Evolutionary conservation across 2,113 vertebrate species (phyloP).

Genomic region (Dermatemys mawii): DNA sequence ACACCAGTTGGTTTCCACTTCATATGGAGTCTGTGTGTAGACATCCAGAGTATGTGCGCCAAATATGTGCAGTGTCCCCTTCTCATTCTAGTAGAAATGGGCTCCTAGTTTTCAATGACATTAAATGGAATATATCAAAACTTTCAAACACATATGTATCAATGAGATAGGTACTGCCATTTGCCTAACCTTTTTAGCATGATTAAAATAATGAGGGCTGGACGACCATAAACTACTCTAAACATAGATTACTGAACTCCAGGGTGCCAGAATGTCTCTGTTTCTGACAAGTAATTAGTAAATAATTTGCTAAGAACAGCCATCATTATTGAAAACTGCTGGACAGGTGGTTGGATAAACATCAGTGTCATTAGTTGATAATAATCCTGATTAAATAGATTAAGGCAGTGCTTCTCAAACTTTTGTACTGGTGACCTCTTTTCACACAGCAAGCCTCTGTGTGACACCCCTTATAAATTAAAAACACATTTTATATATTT

Average conservation of each 20-base stretch:
- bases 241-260: constrained; percentile 49
- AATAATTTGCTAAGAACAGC: constrained; percentile 73
- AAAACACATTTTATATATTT: too few species aligned
- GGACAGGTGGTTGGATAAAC: constrained; percentile 53
- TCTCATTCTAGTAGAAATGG: not conserved
- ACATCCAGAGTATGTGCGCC: not conserved
- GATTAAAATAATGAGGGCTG: not conserved
- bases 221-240: constrained; percentile 2
- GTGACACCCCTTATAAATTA: too few species aligned
- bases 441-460: too few species aligned
- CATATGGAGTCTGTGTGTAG: not conserved
- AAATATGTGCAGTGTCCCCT: not conserved
- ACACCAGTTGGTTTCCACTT: not conserved
- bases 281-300: constrained; percentile 81
- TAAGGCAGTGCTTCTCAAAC: not conserved
- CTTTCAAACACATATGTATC: not conserved
- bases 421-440: too few species aligned
- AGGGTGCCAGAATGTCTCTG: constrained; percentile 75
- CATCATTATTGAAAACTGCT: constrained; percentile 78
- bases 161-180: not conserved
- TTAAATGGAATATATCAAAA: not conserved
- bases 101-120: not conserved
- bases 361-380: not conserved
- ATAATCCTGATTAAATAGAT: not conserved
- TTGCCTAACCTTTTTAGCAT: not conserved